Evolutionary conservation across 2,888 invertebrate genomes (phyloP).

Genomic region (Nasonovia ribisnigri): DNA sequence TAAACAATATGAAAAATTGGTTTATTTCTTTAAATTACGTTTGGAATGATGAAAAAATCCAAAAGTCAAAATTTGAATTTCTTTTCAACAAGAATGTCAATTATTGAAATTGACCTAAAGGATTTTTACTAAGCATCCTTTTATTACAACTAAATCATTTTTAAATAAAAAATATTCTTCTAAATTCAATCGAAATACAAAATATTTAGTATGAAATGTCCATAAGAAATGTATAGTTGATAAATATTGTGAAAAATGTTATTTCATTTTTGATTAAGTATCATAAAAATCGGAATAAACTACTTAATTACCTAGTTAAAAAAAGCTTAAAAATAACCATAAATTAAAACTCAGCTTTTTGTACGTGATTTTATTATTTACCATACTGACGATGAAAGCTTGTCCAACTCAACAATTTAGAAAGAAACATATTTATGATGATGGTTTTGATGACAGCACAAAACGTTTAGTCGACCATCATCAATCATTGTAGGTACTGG

Average conservation of each 20-base stretch:
- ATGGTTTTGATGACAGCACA: background rate
- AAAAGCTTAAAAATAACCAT: background rate
- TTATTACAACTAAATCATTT: background rate
- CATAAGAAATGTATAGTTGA: background rate
- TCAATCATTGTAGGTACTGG: background rate
- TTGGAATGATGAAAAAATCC: background rate
- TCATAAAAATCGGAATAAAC: background rate
- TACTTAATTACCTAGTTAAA: background rate
- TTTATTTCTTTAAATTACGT: no score
- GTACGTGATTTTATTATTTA: background rate
- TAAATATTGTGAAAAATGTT: background rate
- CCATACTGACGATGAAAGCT: background rate
- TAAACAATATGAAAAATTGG: no score
- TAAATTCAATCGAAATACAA: background rate
- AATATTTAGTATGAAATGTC: background rate
- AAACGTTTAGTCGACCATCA: background rate
- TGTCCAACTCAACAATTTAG: background rate
- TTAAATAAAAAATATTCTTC: background rate
- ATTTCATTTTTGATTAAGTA: background rate
- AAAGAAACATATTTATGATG: background rate
- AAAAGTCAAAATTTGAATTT: no score
- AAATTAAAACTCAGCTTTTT: background rate
- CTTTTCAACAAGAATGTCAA: background rate
- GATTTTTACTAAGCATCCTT: no score
- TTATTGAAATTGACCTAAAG: background rate